Conservation (phyloP, 92 coral and sea anemone genomes). For the Zoanthus solanderi region DNA sequence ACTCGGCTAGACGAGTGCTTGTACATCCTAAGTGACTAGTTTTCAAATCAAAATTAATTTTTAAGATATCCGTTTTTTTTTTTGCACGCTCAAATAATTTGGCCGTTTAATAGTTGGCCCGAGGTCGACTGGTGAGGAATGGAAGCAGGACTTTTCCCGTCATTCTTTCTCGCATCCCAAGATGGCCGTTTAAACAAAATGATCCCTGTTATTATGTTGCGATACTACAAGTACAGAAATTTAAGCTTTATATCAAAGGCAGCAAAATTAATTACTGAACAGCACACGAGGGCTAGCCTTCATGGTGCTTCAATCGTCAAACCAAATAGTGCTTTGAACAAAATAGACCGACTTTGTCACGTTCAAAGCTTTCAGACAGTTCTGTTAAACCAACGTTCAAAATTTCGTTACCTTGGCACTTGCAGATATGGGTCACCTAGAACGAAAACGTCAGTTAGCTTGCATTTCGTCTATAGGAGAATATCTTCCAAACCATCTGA, state of each 20-base stretch:
- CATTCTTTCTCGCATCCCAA: conserved; percentile 4
- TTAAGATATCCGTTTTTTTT: too few species aligned
- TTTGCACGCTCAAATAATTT: too few species aligned
- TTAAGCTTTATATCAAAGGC: conserved; percentile 11
- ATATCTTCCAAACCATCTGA: conserved; percentile 49
- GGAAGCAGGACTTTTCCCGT: background rate
- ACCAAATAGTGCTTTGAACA: background rate
- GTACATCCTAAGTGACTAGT: too few species aligned
- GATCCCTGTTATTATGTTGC: background rate
- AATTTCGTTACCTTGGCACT: conserved; percentile 1
- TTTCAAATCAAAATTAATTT: too few species aligned
- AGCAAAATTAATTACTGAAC: background rate
- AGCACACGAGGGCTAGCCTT: background rate
- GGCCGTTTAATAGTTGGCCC: too few species aligned
- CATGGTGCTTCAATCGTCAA: background rate
- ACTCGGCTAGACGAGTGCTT: too few species aligned
- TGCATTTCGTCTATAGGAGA: background rate
- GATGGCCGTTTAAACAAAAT: background rate
- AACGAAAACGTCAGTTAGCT: background rate
- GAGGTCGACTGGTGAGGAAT: too few species aligned
- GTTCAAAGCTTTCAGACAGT: background rate
- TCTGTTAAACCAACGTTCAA: background rate
- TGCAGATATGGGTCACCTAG: background rate
- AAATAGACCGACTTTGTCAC: background rate
- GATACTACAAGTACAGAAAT: background rate